phyloP scores from a whole-genome alignment of 2,888 invertebrate genomes.

The Scelioninae gen. 2 region DNA sequence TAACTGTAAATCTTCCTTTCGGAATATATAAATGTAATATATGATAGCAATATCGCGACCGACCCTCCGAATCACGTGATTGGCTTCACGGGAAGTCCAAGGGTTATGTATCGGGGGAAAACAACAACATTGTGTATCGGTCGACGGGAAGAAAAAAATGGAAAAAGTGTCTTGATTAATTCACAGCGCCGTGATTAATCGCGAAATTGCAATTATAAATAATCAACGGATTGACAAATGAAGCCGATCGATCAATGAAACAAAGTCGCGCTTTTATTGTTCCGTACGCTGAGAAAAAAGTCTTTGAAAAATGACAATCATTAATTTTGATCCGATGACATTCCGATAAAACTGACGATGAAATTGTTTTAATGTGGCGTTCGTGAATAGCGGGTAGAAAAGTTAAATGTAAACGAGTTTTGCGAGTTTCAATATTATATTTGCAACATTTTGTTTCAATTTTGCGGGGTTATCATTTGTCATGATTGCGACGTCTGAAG shows the following conservation, averaged over 20 bases:
- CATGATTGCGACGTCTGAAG: too few species aligned
- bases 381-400: too few species aligned
- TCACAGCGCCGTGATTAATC: constrained; percentile 34
- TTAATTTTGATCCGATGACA: too few species aligned
- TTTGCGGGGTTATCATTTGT: too few species aligned
- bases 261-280: not conserved
- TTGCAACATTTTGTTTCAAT: too few species aligned
- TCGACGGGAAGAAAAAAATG: constrained; percentile 8
- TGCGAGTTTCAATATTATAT: too few species aligned
- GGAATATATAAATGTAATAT: constrained; percentile 56
- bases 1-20: constrained; percentile 50
- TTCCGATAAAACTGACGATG: too few species aligned
- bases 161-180: constrained; percentile 22
- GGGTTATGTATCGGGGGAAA: constrained; percentile 49
- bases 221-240: constrained; percentile 43
- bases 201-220: constrained; percentile 43
- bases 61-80: constrained; percentile 53
- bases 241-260: constrained; percentile 16
- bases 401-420: too few species aligned
- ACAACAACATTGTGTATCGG: constrained; percentile 25
- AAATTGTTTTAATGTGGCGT: too few species aligned
- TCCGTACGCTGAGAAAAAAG: too few species aligned
- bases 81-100: constrained; percentile 55
- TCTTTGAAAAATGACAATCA: too few species aligned
- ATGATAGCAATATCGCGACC: constrained; percentile 46